Percentiles rank a stretch among this genome's conserved stretches.
Evolutionary conservation across 2,797 vertebrate species (phyloP).

Genomic region (Hypotaenidia okinawae): DNA sequence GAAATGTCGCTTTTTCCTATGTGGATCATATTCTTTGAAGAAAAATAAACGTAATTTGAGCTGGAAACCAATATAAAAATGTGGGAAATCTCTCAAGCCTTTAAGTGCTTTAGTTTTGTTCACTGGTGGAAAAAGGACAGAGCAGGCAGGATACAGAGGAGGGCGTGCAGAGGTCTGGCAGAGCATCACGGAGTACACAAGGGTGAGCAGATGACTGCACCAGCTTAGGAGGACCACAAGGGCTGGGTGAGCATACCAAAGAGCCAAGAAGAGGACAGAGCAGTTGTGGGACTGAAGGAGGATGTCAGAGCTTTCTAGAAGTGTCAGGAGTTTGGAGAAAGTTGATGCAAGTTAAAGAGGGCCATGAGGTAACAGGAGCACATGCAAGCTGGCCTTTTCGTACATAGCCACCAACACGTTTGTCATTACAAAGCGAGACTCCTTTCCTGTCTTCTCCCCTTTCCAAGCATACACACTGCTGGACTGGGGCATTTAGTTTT

Average conservation of each 20-base stretch:
- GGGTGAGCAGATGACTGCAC: background rate
- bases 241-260: background rate
- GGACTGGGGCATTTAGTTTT: background rate
- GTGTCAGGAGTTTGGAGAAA: background rate
- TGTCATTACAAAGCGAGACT: background rate
- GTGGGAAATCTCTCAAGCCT: background rate
- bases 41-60: background rate
- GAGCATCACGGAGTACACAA: background rate
- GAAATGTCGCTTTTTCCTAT: background rate
- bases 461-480: background rate
- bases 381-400: background rate
- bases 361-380: background rate
- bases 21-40: accelerated
- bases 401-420: background rate
- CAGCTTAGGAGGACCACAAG: background rate
- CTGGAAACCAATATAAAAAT: background rate
- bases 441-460: background rate
- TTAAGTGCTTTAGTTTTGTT: background rate
- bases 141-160: accelerated
- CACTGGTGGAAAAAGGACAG: background rate
- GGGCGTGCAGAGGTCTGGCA: background rate
- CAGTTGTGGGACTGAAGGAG: background rate
- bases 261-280: background rate
- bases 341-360: background rate
- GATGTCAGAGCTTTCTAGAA: background rate